A percentile compares a stretch with the other conserved stretches of the same genome.
Conservation (phyloP, 1,140 invertebrate species). For the Choristoneura fumiferana region DNA sequence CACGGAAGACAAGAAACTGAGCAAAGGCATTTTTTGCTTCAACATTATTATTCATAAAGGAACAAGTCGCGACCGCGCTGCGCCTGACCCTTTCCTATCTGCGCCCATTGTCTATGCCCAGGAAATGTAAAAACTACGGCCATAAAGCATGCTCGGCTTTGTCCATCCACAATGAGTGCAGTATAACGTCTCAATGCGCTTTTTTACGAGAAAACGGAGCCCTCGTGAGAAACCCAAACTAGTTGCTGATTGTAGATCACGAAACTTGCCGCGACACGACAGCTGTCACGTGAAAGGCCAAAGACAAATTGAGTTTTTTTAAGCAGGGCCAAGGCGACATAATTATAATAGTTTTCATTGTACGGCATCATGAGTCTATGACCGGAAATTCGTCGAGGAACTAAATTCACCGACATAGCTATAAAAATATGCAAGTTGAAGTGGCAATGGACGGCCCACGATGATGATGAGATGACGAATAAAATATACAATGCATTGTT, state of each 20-base stretch:
- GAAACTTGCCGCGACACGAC: neutral
- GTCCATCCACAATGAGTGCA: constrained; percentile 13
- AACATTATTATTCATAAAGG: constrained; percentile 12
- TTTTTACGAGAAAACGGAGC: constrained; percentile 16
- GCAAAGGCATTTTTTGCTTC: neutral
- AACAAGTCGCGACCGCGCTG: neutral
- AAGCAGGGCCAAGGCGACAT: no score
- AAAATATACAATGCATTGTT: no score
- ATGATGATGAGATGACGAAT: no score
- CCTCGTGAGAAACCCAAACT: constrained; percentile 3
- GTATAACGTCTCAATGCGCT: constrained; percentile 15
- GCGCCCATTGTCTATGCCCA: constrained; percentile 13
- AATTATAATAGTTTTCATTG: no score
- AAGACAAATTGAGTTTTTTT: neutral
- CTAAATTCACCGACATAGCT: no score
- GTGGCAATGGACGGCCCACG: no score
- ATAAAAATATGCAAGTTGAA: no score
- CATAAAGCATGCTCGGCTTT: constrained; percentile 11
- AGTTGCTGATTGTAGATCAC: constrained; percentile 7
- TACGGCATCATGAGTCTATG: no score
- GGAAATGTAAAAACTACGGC: constrained; percentile 15
- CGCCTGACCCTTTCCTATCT: constrained; percentile 15
- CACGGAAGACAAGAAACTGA: neutral
- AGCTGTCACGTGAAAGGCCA: constrained; percentile 1
- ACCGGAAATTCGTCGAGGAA: no score